phyloP scores from a whole-genome alignment of 2,113 vertebrate genomes.

The Leucopsar rothschildi region DNA sequence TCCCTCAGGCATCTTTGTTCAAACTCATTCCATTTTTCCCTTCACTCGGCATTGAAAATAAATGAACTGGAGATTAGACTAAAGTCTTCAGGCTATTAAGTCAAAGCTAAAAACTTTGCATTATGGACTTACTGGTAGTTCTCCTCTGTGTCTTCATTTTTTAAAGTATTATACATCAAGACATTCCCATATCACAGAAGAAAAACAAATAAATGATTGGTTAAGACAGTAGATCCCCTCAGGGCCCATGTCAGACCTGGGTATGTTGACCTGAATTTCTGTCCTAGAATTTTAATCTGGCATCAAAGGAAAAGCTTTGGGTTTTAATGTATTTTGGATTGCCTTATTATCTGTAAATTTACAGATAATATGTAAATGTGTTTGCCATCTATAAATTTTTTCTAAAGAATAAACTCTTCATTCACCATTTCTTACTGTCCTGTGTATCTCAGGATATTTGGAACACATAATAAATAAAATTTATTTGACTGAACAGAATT shows the following conservation, averaged over 20 bases:
- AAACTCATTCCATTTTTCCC: not conserved
- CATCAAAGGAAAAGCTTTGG: not conserved
- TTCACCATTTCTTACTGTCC: not conserved
- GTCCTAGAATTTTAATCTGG: not conserved
- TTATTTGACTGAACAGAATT: not conserved
- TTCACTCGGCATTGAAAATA: conserved; percentile 23
- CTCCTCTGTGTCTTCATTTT: not conserved
- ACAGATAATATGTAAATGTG: not conserved
- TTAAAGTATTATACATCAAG: not conserved
- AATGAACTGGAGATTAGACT: conserved; percentile 1
- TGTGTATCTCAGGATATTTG: not conserved
- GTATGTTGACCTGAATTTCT: conserved; percentile 16
- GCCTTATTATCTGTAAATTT: not conserved
- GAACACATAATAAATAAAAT: not conserved
- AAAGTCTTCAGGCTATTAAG: not conserved
- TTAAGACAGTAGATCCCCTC: conserved; percentile 8
- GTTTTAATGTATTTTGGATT: not conserved
- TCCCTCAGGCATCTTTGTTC: not conserved
- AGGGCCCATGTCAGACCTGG: not conserved
- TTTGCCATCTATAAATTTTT: not conserved
- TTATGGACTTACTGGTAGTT: not conserved
- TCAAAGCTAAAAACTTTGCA: not conserved
- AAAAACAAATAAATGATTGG: conserved; percentile 6
- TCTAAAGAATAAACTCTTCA: not conserved
- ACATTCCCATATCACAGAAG: not conserved